Conservation (phyloP, 1,140 invertebrate species). For the Archivesica marissinica region DNA sequence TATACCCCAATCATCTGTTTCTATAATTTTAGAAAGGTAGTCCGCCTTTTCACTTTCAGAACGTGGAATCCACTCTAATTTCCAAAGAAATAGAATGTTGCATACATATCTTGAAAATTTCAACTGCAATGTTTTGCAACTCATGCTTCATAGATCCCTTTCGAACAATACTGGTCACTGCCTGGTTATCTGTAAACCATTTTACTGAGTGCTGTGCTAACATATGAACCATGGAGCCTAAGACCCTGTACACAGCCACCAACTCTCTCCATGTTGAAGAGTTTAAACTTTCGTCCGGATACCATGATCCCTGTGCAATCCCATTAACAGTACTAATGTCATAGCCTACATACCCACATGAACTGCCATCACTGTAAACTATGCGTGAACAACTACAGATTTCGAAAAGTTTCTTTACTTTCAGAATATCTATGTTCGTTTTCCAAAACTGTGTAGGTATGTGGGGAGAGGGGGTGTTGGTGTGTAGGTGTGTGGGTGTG, state of each 20-base stretch:
- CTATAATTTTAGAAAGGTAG: conserved; percentile 53
- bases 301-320: too few relatives aligned
- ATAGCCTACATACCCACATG: not conserved
- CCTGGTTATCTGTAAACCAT: too few relatives aligned
- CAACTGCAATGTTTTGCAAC: conserved; percentile 13
- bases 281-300: not conserved
- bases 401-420: too few relatives aligned
- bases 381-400: too few relatives aligned
- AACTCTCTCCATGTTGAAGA: too few relatives aligned
- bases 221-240: not conserved
- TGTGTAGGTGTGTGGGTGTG: too few relatives aligned
- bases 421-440: too few relatives aligned
- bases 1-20: conserved; percentile 56
- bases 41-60: conserved; percentile 44
- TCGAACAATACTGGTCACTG: not conserved
- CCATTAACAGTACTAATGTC: not conserved
- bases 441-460: too few relatives aligned
- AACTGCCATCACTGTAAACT: too few relatives aligned
- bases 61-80: conserved; percentile 19
- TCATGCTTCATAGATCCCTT: conserved; percentile 52
- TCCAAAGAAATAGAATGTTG: conserved; percentile 31
- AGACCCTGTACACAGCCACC: too few relatives aligned
- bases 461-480: too few relatives aligned
- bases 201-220: too few relatives aligned
- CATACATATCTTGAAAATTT: conserved; percentile 41